Evolutionary conservation across 2,113 vertebrate genomes (phyloP).

Genomic region (Pogonocichla stellata): DNA sequence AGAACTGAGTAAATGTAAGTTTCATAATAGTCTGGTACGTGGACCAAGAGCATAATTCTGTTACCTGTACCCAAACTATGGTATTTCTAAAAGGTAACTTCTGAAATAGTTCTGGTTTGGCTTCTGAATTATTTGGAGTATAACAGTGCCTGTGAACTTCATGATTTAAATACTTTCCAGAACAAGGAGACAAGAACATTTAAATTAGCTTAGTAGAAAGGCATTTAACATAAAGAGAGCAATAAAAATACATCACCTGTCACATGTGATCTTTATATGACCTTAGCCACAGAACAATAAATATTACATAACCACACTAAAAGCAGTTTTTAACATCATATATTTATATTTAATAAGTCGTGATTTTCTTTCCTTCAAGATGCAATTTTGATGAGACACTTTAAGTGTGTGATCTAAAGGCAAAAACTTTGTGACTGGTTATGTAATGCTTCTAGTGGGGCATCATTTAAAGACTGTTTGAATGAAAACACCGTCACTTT

Average conservation of each 20-base stretch:
- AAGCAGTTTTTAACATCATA: constrained; percentile 59
- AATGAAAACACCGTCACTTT: constrained; percentile 5
- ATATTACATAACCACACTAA: constrained; percentile 67
- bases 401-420: constrained; percentile 65
- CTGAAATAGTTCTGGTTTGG: constrained; percentile 26
- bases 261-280: constrained; percentile 66
- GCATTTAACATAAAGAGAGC: constrained; percentile 60
- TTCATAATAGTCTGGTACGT: not conserved
- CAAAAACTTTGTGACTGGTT: constrained; percentile 61
- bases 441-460: constrained; percentile 60
- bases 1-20: not conserved
- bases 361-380: constrained; percentile 67
- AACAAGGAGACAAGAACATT: constrained; percentile 64
- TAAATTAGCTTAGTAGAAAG: constrained; percentile 57
- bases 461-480: constrained; percentile 24
- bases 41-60: not conserved
- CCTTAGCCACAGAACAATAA: constrained; percentile 66
- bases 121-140: constrained; percentile 50
- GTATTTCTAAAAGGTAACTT: constrained; percentile 4
- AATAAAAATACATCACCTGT: constrained; percentile 62
- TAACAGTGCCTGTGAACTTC: constrained; percentile 31
- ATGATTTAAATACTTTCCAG: constrained; percentile 53
- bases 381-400: constrained; percentile 70
- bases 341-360: constrained; percentile 69
- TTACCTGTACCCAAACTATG: not conserved